Base-by-base conservation (phyloP, 1,140 invertebrate genomes). In the Calosoma granatense region DNA sequence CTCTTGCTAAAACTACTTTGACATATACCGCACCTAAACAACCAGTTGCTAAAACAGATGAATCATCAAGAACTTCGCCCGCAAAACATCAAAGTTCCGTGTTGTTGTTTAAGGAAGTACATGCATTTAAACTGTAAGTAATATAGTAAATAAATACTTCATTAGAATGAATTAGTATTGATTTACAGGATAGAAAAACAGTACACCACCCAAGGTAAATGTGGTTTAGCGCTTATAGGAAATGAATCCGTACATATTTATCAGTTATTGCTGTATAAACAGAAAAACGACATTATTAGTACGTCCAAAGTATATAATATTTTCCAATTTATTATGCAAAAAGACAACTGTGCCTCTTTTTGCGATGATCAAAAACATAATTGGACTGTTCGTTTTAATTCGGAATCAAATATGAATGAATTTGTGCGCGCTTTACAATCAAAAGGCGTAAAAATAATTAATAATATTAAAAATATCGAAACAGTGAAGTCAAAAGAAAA, bases 11-110 rank as follows among this genome's bases (percentile, higher is more conserved):
- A 52, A 17, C 56, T 39, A 58, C 53, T 56, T 60, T 66, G 39
- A 61, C 30, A 21, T 66, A 66, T 47, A 61, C 61, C 4, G 63
- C 64, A 17, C 64, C 64, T 3, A 64, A 64, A 59, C 63, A 66
- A 56, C 64, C 63, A 26, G 63, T 51, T 56, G 12, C 21, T 9
- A 30, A 43, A 14, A 11, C 20, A 15, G 11, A 17, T 52, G 23
- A 53, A 53, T 54, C 6, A 20, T 15, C 14, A 9, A 51, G 56
- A 60, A 55, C 36, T 22, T 22, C 57, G 23, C 20, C 22, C 11
- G 19, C 53, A 59, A 60, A 59, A 30, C 14, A 51, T 19, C 56
- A 61, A 39, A 59, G 30, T 53, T 52, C 20, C 11, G 58, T 64
- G 6, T 12, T 63, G 14, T 55, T 47, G 47, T 58, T 61, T 21